These are phyloP conservation scores for Tenualosa ilisha DNA, from an alignment of 2,797 vertebrate species.

Conservation along the genomic window DNA sequence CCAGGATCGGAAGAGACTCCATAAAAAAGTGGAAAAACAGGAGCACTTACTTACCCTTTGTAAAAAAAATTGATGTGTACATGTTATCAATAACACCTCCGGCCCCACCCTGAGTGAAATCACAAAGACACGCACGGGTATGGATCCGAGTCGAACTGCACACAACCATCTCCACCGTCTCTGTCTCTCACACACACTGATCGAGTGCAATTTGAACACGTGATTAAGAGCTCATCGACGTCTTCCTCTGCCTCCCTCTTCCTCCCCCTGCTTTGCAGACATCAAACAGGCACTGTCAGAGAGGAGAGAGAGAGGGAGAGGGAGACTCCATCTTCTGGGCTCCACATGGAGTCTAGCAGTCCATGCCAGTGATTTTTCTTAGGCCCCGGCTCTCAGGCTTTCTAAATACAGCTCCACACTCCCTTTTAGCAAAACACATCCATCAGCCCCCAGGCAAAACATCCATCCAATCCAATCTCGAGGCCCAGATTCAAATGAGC, in stretches of 20 bases:
- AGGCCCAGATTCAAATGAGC: slow-evolving; percentile 11
- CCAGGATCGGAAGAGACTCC: slow-evolving; percentile 23
- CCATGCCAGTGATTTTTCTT: background rate
- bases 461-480: slow-evolving; percentile 23
- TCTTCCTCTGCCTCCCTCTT: background rate
- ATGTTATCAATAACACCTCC: slow-evolving; percentile 29
- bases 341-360: background rate
- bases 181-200: slow-evolving; percentile 5
- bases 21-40: slow-evolving; percentile 6
- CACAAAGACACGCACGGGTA: background rate
- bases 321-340: slow-evolving; percentile 11
- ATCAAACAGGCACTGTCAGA: background rate
- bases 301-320: background rate
- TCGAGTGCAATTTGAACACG: slow-evolving; percentile 1
- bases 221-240: slow-evolving; percentile 14
- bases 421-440: slow-evolving; percentile 7
- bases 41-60: slow-evolving; percentile 35
- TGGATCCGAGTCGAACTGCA: background rate
- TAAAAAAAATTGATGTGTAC: slow-evolving; percentile 36
- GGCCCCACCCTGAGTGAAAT: background rate
- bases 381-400: background rate
- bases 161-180: background rate
- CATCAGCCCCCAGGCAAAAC: slow-evolving; percentile 2
- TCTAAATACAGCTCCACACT: background rate
- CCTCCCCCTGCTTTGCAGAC: background rate